These are phyloP conservation scores for Unio pictorum DNA, from an alignment of 2,888 invertebrate species.

Conservation along the genomic window DNA sequence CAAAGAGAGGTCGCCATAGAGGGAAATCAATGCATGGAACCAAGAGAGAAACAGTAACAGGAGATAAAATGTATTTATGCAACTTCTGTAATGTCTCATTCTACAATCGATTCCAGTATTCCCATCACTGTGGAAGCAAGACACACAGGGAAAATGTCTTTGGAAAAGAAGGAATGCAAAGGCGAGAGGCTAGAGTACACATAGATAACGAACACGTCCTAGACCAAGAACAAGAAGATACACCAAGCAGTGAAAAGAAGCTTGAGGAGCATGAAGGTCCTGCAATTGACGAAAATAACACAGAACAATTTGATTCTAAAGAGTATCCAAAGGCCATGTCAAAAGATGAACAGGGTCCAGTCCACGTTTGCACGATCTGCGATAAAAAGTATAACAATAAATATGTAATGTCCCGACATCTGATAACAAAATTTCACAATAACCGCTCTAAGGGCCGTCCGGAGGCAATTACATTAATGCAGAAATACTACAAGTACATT, in stretches of 20 bases:
- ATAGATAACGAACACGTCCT: not conserved
- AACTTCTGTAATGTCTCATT: slow-evolving; percentile 48
- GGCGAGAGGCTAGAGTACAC: not conserved
- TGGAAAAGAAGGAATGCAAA: slow-evolving; percentile 6
- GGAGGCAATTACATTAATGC: slow-evolving; percentile 76
- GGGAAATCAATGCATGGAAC: too few species aligned
- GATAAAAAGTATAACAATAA: slow-evolving; percentile 60
- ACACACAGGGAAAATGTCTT: slow-evolving; percentile 33
- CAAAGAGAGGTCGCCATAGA: slow-evolving; percentile 14
- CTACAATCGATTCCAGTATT: slow-evolving; percentile 46
- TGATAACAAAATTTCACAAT: slow-evolving; percentile 89
- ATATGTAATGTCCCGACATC: slow-evolving; percentile 66
- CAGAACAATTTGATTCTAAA: too few species aligned
- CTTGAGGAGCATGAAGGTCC: slow-evolving; percentile 2
- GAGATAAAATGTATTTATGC: slow-evolving; percentile 31
- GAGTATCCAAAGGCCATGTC: not conserved
- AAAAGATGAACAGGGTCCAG: slow-evolving; percentile 1
- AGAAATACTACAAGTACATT: slow-evolving; percentile 84
- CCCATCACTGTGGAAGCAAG: slow-evolving; percentile 44
- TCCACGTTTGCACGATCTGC: slow-evolving; percentile 57
- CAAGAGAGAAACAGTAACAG: too few species aligned
- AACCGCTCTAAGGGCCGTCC: slow-evolving; percentile 76
- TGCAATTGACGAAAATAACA: not conserved
- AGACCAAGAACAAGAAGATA: slow-evolving; percentile 2
- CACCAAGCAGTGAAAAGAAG: slow-evolving; percentile 1